phyloP scores from a whole-genome alignment of 2,888 invertebrate genomes.

The Oscheius myriophilus region DNA sequence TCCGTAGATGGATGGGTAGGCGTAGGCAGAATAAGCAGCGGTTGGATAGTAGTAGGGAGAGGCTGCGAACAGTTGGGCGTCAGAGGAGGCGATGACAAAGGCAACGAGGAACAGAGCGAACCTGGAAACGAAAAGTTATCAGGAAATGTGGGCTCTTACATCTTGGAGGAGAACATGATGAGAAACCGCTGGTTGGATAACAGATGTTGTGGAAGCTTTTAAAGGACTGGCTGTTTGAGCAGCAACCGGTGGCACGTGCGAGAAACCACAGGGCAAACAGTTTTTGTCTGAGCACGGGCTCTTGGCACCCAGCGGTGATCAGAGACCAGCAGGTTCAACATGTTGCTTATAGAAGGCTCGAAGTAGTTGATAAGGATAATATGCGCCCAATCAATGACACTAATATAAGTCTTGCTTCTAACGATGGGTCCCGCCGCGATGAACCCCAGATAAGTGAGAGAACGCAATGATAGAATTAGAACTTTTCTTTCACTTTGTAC shows the following conservation, averaged over 20 bases:
- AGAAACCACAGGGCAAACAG: no score
- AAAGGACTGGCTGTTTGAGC: no score
- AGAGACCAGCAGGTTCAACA: not conserved
- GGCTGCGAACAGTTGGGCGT: slow-evolving; percentile 5
- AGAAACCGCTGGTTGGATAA: no score
- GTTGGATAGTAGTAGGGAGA: not conserved
- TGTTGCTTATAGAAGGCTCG: not conserved
- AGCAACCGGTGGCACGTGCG: no score
- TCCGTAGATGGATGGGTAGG: slow-evolving; percentile 11
- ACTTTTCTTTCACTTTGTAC: no score
- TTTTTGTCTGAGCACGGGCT: not conserved
- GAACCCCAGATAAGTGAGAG: no score
- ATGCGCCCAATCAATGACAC: no score
- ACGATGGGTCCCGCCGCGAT: no score
- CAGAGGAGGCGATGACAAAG: not conserved
- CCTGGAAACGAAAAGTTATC: not conserved
- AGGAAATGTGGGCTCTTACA: not conserved
- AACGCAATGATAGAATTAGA: no score
- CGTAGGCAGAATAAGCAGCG: slow-evolving; percentile 20
- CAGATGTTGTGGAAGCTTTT: no score
- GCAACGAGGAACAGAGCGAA: slow-evolving; percentile 4
- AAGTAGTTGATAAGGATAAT: no score
- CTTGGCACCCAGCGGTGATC: not conserved
- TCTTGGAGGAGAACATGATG: not conserved
- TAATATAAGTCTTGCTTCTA: no score